phyloP scores from a whole-genome alignment of 2,888 invertebrate species.

The Abscondita cerata region DNA sequence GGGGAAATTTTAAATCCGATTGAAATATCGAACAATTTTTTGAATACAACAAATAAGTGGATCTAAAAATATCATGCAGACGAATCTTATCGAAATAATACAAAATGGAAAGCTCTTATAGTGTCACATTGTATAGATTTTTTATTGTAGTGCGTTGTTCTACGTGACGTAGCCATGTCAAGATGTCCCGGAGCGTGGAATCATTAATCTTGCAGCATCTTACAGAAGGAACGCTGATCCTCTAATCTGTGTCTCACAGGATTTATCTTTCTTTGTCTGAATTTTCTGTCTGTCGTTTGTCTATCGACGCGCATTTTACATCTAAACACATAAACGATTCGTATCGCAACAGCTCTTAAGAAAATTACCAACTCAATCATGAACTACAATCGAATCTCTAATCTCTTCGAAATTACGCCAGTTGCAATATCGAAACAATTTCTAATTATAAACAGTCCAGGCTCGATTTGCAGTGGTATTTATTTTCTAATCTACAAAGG shows the following conservation, averaged over 20 bases:
- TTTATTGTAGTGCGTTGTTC: conserved; percentile 52
- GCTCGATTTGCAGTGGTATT: no score
- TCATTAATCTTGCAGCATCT: conserved; percentile 55
- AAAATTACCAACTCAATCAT: no score
- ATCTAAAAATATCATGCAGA: conserved; percentile 30
- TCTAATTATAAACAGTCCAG: no score
- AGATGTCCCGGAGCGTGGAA: conserved; percentile 53
- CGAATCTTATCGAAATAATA: conserved; percentile 36
- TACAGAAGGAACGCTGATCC: conserved; percentile 52
- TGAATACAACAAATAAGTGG: conserved; percentile 24
- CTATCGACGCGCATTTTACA: conserved; percentile 39
- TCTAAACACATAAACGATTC: conserved; percentile 21
- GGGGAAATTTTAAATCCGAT: conserved; percentile 3
- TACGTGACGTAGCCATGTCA: conserved; percentile 54
- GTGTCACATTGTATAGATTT: conserved; percentile 50
- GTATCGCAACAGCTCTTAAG: no score
- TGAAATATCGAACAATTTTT: conserved; percentile 10
- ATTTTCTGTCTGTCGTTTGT: conserved; percentile 49
- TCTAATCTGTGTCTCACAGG: conserved; percentile 56
- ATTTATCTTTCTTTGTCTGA: conserved; percentile 56
- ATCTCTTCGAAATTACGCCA: no score
- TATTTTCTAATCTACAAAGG: no score
- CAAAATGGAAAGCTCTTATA: conserved; percentile 31
- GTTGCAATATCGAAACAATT: no score
- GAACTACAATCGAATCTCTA: no score